A percentile compares a stretch with the other conserved stretches of the same genome.
These are phyloP conservation scores for Phragmatobia fuliginosa DNA, from an alignment of 2,888 invertebrate species.

Conservation along the genomic window DNA sequence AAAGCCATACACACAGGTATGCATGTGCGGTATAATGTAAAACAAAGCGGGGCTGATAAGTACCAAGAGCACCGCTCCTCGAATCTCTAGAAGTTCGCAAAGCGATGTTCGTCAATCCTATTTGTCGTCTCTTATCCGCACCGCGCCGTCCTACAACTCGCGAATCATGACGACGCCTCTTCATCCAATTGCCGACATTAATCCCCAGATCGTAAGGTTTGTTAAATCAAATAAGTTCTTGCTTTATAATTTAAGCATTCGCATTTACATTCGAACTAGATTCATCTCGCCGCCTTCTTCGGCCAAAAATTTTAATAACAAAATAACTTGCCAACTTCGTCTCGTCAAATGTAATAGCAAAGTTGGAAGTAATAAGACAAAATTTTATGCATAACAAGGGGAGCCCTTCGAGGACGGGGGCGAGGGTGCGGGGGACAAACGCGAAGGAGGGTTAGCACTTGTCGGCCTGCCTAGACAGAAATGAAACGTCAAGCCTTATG, in stretches of 20 bases:
- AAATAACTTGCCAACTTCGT: constrained; percentile 84
- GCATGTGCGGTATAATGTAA: constrained; percentile 28
- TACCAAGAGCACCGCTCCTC: constrained; percentile 45
- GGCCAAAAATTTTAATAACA: constrained; percentile 86
- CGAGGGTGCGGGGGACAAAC: constrained; percentile 53
- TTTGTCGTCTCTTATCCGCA: constrained; percentile 54
- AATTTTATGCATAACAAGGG: constrained; percentile 86
- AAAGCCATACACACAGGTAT: constrained; percentile 3
- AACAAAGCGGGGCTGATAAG: constrained; percentile 45
- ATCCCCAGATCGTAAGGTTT: constrained; percentile 79
- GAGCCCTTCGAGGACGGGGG: constrained; percentile 66
- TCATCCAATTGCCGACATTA: constrained; percentile 75
- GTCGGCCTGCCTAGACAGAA: constrained; percentile 84
- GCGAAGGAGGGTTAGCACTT: constrained; percentile 75
- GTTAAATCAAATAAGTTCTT: constrained; percentile 83
- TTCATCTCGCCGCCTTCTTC: constrained; percentile 70
- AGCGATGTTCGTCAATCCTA: constrained; percentile 51
- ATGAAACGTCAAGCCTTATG: constrained; percentile 84
- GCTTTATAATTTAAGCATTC: constrained; percentile 82
- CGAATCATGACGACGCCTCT: constrained; percentile 61
- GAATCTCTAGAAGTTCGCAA: constrained; percentile 37
- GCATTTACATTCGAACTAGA: constrained; percentile 83
- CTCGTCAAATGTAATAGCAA: constrained; percentile 86
- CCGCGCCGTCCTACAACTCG: constrained; percentile 54
- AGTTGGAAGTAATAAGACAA: constrained; percentile 86